phyloP scores from a whole-genome alignment of 2,797 vertebrate species.

The Artibeus jamaicensis region DNA sequence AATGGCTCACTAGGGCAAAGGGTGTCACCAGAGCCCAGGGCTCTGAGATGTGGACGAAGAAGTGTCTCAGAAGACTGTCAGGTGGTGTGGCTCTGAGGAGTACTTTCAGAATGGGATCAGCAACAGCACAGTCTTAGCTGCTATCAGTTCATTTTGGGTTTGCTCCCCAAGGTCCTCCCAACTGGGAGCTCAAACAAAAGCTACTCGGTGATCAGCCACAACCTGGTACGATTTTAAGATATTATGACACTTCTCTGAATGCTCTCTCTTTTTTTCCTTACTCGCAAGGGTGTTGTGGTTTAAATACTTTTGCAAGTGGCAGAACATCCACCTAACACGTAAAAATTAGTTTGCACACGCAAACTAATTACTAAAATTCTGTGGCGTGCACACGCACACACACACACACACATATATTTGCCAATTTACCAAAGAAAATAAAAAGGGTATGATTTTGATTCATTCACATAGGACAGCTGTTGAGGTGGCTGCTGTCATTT shows the following conservation, averaged over 20 bases:
- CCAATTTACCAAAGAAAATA: neutral
- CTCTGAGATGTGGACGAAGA: neutral
- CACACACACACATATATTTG: neutral
- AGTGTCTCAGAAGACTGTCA: neutral
- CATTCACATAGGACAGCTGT: neutral
- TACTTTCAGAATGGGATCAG: accelerated
- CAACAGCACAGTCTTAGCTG: neutral
- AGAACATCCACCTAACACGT: neutral
- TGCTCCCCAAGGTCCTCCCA: neutral
- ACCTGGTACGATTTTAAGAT: neutral
- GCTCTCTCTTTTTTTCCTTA: neutral
- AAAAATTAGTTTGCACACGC: neutral
- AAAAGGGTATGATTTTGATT: neutral
- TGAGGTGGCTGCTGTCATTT: neutral
- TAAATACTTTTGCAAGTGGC: neutral
- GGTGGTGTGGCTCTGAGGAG: neutral
- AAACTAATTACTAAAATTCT: neutral
- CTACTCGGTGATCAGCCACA: accelerated
- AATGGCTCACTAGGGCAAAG: neutral
- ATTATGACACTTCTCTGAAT: neutral
- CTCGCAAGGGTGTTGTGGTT: neutral
- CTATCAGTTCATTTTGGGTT: neutral
- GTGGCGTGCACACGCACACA: too few relatives aligned
- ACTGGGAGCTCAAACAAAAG: neutral
- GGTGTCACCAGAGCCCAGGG: neutral